Evolutionary conservation across 2,797 vertebrate species (phyloP), one percentile per base, ranked within the genome.

Genomic region (Onychomys arenicola): DNA sequence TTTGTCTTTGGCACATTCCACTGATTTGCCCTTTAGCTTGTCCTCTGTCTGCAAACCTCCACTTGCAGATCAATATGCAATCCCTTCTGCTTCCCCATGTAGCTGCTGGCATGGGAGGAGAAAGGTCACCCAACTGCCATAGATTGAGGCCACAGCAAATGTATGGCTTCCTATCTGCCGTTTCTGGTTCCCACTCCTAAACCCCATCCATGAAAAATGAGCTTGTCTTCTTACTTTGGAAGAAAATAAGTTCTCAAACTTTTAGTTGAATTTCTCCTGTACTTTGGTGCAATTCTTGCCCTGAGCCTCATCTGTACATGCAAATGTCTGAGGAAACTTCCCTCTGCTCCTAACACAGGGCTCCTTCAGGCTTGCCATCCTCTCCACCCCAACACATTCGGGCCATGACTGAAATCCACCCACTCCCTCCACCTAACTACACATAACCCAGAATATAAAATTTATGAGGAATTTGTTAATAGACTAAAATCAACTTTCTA

Each of bases 1-100:
- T 52, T 87, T 27, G 49, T 91, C 86, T 87, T 67, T 49, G 83
- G 23, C 73, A n/a, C 84, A 81, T 96, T 81, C 87, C 27, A 67
- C 37, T 73, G 91, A 91, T 80, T 92, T 80, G 77, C 63, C 19
- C 32, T n/a, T 85, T 85, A 61, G 89, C 55, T 69, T 69, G 65
- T 27, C 67, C 59, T 7, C 29, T 61, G 75, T 25, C 77, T 34
- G 71, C 27, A 91, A 29, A 16, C 46, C 16, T 32, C 37, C 46
- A 91, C 73, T 87, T 76, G 59, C 46, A 82, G 43, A 83, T 93
- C 63, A 87, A 76, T 87, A 43, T 32, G 6, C 40, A 85, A 14
- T 75, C 17, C 69, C 40, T 89, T 90, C 52, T 94, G 84, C 34
- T 82, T 91, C 69, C 34, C 14, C 34, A 37, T 86, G 21, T 4